phyloP scores from a whole-genome alignment of 1,140 invertebrate species.

The Helicoverpa armigera region DNA sequence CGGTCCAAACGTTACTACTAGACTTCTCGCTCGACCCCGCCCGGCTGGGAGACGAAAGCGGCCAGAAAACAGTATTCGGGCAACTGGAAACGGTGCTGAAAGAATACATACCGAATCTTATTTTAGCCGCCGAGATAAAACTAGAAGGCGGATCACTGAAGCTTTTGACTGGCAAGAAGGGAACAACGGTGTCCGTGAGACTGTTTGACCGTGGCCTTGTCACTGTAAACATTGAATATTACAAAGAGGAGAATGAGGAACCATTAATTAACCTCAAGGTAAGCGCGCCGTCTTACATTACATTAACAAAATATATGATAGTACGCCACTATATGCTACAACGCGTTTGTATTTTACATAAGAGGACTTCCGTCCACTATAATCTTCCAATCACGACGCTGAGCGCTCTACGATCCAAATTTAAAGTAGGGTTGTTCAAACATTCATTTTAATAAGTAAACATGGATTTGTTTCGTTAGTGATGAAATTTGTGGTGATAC shows the following conservation, averaged over 20 bases:
- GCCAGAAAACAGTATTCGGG: constrained; percentile 89
- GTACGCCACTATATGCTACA: not conserved
- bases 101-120: constrained; percentile 90
- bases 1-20: constrained; percentile 93
- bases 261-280: constrained; percentile 92
- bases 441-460: no score
- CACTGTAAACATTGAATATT: constrained; percentile 94
- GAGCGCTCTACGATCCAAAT: not conserved
- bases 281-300: constrained; percentile 69
- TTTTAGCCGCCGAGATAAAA: constrained; percentile 87
- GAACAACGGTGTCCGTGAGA: constrained; percentile 90
- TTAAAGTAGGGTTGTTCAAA: constrained; percentile 11
- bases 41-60: constrained; percentile 88
- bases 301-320: constrained; percentile 52
- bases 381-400: constrained; percentile 17
- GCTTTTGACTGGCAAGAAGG: constrained; percentile 90
- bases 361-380: not conserved
- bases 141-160: constrained; percentile 90
- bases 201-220: constrained; percentile 91
- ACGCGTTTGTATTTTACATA: not conserved
- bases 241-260: constrained; percentile 90
- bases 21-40: constrained; percentile 92
- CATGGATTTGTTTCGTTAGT: no score
- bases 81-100: constrained; percentile 90
- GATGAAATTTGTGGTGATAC: no score